A percentile compares a stretch with the other conserved stretches of the same genome.
Evolutionary conservation across 2,113 vertebrate species (phyloP).

Genomic region (Rousettus leschenaultii): DNA sequence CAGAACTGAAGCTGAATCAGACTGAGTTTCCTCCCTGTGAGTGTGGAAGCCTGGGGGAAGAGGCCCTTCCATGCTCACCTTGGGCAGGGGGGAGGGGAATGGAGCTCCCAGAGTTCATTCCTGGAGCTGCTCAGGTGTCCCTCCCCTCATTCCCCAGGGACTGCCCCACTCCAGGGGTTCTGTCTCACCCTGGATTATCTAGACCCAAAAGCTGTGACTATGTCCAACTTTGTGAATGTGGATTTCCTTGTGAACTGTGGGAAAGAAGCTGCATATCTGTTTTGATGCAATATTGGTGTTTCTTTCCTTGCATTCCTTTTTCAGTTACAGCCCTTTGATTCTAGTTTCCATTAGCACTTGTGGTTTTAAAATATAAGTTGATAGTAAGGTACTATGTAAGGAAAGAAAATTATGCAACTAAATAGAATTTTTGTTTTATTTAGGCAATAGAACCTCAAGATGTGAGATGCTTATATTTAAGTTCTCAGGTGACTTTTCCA

Average conservation of each 20-base stretch:
- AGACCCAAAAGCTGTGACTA: background rate
- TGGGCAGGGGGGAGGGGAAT: too few species aligned
- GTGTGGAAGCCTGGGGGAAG: background rate
- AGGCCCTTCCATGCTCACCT: background rate
- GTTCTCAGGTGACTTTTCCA: background rate
- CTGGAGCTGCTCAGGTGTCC: background rate
- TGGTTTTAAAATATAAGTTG: background rate
- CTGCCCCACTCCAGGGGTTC: background rate
- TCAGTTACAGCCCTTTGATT: background rate
- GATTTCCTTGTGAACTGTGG: background rate
- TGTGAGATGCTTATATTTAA: background rate
- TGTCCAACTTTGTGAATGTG: background rate
- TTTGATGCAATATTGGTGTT: background rate
- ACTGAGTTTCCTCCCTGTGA: background rate
- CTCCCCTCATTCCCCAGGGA: background rate
- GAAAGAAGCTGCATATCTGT: background rate
- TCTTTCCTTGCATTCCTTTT: background rate
- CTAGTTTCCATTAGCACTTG: background rate
- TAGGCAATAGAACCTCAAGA: background rate
- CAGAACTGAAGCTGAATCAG: background rate
- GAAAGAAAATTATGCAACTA: background rate
- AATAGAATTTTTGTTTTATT: background rate
- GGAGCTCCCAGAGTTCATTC: background rate
- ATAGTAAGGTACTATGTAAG: background rate
- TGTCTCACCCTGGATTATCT: background rate